Evolutionary conservation across 2,797 vertebrate genomes (phyloP).

Genomic region (Xenops minutus): DNA sequence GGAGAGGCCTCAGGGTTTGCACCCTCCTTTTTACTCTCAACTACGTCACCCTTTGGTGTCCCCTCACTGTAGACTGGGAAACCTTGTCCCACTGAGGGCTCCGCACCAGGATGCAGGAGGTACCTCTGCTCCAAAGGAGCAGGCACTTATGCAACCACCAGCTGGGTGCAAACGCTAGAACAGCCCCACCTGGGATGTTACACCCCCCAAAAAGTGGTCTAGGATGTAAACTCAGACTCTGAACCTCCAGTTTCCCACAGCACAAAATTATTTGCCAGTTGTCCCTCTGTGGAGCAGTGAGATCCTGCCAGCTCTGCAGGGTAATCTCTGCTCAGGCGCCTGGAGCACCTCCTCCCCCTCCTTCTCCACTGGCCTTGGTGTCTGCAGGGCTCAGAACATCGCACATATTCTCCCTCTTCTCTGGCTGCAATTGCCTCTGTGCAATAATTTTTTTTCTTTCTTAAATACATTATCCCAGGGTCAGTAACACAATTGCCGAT

Average conservation of each 20-base stretch:
- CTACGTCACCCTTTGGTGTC: neutral
- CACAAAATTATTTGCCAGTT: neutral
- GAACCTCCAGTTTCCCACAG: neutral
- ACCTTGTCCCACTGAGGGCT: neutral
- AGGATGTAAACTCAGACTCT: neutral
- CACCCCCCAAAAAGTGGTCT: rapidly evolving
- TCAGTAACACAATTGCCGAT: neutral
- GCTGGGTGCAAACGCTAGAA: neutral
- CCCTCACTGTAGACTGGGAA: neutral
- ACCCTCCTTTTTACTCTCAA: neutral
- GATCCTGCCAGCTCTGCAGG: neutral
- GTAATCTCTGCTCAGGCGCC: neutral
- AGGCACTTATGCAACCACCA: neutral
- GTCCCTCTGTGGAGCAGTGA: rapidly evolving
- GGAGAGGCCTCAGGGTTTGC: neutral
- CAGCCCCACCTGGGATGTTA: neutral
- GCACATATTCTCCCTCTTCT: neutral
- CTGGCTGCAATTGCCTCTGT: neutral
- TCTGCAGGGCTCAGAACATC: neutral
- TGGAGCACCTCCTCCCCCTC: neutral
- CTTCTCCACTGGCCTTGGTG: neutral
- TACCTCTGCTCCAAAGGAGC: neutral
- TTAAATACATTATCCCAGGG: neutral
- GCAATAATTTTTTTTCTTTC: neutral
- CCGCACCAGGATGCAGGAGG: neutral